Evolutionary conservation across 2,888 invertebrate genomes (phyloP), one percentile per base, ranked within the genome.

Genomic region (Polyommatus iphigenia): DNA sequence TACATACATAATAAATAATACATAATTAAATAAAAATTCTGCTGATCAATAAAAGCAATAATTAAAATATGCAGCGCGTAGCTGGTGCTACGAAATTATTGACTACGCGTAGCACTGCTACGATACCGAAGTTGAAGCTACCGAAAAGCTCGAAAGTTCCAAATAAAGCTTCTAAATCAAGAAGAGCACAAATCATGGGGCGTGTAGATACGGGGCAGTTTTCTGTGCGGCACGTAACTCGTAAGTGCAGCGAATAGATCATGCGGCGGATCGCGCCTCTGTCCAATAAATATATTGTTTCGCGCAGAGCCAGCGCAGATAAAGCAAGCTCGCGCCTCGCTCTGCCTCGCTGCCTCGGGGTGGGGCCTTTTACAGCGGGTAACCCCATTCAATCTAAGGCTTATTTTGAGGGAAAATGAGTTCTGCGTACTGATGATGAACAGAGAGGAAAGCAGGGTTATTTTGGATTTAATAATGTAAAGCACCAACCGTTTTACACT

Each of bases 211-310:
- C 77, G 76, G 62, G 79, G 80, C 80, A 81, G 81, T 80, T 82
- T 85, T 82, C 83, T 83, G 82, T 84, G 83, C 83, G 82, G 83
- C 72, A 84, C 83, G 85, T 85, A 86, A 86, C 72, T 84, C 83
- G 85, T 85, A 86, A 86, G 87, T 85, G 86, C 86, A 87, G 89
- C 81, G 88, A 89, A 92, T 93, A 93, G 92, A 92, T 92, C 92
- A 92, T 92, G 90, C 90, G 84, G 85, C 81, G 89, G 90, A 89
- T 90, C 88, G 90, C 72, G 86, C 84, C 86, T 89, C 90, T 91
- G 93, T 93, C 92, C 92, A 93, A 93, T 93, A 93, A 93, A 94
- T 94, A 94, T 93, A 93, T 93, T 93, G 93, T 93, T 93, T 94
- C 91, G 91, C 90, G 91, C 91, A 87, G 87, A 91, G 91, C 93